Evolutionary conservation across 1,140 invertebrate genomes (phyloP), one percentile per base, ranked within the genome.

Genomic region (Oryctes rhinoceros): DNA sequence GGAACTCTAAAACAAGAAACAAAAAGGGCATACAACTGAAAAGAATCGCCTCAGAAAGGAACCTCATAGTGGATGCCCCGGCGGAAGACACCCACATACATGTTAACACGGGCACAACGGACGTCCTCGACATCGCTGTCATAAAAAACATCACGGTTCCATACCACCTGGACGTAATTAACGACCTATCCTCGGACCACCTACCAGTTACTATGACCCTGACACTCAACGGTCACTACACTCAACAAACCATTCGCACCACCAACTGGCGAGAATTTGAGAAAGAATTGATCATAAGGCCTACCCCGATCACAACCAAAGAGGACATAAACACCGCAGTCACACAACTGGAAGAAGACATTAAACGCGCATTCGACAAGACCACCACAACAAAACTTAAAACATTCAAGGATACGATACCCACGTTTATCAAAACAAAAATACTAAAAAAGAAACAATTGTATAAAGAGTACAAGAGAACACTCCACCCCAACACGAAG

Each of bases 321-420:
- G 48, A 1, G n/a, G 48, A 49, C 48, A 67, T 30, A 3, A 20
- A 67, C 30, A 82, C 77, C 49, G 47, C 47, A 6, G 47, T 48
- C 5, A 48, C 11, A 6, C 47, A 48, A 48, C 47, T 48, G 11
- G 47, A 48, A 48, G 47, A 48, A 48, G 47, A 48, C 47, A 48
- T 48, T 6, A 48, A 11, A 48, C 5, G 11, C 47, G 47, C 11
- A 11, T 48, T 48, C 5, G 11, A 48, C 11, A 11, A 5, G 47
- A 11, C 47, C 5, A 48, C 47, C 47, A 48, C 47, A 11, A 48
- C 47, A 48, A 48, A 48, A 11, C 47, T 6, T 6, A 11, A 5
- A 6, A 48, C 47, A 48, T 6, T 11, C 47, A 48, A 48, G 11
- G 5, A 11, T 11, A 48, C 5, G 11, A 5, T 48, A 48, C 47